These are phyloP conservation scores for Aporophyla nigra DNA, from an alignment of 2,888 invertebrate genomes.

Conservation along the genomic window DNA sequence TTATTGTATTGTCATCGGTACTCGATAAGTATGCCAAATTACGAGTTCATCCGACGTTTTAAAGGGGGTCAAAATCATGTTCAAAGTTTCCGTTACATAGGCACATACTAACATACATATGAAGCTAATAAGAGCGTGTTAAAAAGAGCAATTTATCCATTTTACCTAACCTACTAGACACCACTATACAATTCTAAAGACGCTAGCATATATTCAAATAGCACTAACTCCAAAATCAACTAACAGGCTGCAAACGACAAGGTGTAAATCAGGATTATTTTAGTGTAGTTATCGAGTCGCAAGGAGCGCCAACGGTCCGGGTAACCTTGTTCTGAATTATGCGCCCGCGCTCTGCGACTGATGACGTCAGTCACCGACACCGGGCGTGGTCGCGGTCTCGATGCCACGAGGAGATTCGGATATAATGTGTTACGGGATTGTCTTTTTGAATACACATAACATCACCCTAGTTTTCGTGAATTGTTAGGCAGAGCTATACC, in stretches of 20 bases:
- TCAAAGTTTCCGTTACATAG: too few species aligned
- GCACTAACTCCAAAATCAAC: conserved; percentile 1
- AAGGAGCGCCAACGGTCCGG: conserved; percentile 54
- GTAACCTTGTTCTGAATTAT: conserved; percentile 71
- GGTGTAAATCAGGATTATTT: conserved; percentile 59
- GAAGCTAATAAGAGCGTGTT: too few species aligned
- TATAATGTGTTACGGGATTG: conserved; percentile 1
- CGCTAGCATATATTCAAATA: background rate
- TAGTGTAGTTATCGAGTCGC: conserved; percentile 56
- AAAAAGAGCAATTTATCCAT: background rate
- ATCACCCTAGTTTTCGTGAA: background rate
- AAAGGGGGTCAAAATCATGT: too few species aligned
- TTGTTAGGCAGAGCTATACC: background rate
- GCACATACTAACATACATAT: too few species aligned
- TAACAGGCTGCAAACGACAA: conserved; percentile 25
- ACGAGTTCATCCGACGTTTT: too few species aligned
- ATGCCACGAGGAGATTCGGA: conserved; percentile 21
- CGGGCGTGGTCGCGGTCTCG: conserved; percentile 63
- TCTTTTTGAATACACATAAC: background rate
- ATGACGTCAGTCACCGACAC: conserved; percentile 69
- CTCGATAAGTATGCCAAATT: too few species aligned
- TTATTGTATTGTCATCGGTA: too few species aligned
- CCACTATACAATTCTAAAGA: background rate
- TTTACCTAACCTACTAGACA: background rate
- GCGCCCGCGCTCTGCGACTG: conserved; percentile 56